These are phyloP conservation scores for Trachelus stipa DNA, from an alignment of 2,888 invertebrate genomes.

Conservation along the genomic window DNA sequence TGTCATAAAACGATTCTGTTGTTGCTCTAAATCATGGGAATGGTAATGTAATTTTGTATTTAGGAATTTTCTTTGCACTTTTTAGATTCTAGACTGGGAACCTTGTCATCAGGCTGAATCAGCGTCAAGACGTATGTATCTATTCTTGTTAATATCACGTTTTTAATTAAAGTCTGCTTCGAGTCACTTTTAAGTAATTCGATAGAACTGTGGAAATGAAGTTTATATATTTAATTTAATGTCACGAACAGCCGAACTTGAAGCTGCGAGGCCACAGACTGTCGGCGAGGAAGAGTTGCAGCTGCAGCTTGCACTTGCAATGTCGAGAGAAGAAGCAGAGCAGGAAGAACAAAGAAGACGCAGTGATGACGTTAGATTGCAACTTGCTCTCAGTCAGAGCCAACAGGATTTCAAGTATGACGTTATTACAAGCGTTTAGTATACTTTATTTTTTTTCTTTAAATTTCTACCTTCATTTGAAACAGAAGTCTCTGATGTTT, in stretches of 20 bases:
- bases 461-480: not conserved
- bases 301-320: slow-evolving; percentile 96
- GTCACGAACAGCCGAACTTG: slow-evolving; percentile 75
- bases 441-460: not conserved
- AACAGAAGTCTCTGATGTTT: not conserved
- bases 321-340: slow-evolving; percentile 98
- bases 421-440: not conserved
- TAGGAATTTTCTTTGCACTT: slow-evolving; percentile 4
- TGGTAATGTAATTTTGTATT: not conserved
- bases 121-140: slow-evolving; percentile 56
- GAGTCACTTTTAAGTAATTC: not conserved
- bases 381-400: slow-evolving; percentile 94
- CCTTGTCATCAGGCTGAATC: slow-evolving; percentile 58
- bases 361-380: slow-evolving; percentile 95
- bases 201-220: not conserved
- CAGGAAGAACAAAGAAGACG: slow-evolving; percentile 93
- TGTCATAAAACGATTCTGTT: not conserved
- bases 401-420: slow-evolving; percentile 90
- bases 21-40: not conserved
- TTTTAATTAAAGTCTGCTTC: not conserved
- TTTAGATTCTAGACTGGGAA: slow-evolving; percentile 63
- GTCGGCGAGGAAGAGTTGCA: slow-evolving; percentile 98
- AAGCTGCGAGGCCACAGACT: slow-evolving; percentile 95
- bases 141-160: slow-evolving; percentile 1
- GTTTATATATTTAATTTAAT: slow-evolving; percentile 1